These are phyloP conservation scores for Dinocampus coccinellae DNA, from an alignment of 2,888 invertebrate species.

Conservation along the genomic window DNA sequence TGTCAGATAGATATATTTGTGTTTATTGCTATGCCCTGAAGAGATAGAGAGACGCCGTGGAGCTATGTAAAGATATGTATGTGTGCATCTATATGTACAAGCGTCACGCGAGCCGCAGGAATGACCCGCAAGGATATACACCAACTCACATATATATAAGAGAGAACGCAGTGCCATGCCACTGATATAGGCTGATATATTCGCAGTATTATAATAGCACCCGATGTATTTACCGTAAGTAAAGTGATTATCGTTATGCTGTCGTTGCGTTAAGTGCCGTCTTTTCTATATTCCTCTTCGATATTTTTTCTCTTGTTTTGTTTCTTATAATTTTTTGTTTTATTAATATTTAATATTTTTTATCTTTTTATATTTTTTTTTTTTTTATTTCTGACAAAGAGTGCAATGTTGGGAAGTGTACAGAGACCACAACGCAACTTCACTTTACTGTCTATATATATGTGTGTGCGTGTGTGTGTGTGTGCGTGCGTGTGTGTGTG, in stretches of 20 bases:
- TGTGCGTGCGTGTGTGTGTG: not conserved
- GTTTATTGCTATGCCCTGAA: not conserved
- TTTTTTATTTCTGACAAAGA: not conserved
- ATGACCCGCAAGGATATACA: slow-evolving; percentile 15
- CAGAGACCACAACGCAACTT: not conserved
- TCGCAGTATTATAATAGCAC: slow-evolving; percentile 32
- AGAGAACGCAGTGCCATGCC: not conserved
- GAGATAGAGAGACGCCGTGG: not conserved
- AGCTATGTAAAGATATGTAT: not conserved
- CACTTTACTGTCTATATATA: not conserved
- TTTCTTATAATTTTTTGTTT: not conserved
- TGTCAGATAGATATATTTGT: not conserved
- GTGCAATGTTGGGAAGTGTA: not conserved
- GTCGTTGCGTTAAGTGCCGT: slow-evolving; percentile 29
- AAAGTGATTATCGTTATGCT: slow-evolving; percentile 33
- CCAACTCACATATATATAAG: not conserved
- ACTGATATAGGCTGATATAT: slow-evolving; percentile 21
- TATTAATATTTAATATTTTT: not conserved
- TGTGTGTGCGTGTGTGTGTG: not conserved
- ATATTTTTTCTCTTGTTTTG: not conserved
- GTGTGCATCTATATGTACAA: not conserved
- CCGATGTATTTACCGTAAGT: slow-evolving; percentile 33
- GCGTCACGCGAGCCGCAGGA: slow-evolving; percentile 27
- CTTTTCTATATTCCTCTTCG: slow-evolving; percentile 5
- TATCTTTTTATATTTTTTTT: not conserved